Evolutionary conservation across 2,888 invertebrate genomes (phyloP).

Genomic region (Psylliodes chrysocephalus): DNA sequence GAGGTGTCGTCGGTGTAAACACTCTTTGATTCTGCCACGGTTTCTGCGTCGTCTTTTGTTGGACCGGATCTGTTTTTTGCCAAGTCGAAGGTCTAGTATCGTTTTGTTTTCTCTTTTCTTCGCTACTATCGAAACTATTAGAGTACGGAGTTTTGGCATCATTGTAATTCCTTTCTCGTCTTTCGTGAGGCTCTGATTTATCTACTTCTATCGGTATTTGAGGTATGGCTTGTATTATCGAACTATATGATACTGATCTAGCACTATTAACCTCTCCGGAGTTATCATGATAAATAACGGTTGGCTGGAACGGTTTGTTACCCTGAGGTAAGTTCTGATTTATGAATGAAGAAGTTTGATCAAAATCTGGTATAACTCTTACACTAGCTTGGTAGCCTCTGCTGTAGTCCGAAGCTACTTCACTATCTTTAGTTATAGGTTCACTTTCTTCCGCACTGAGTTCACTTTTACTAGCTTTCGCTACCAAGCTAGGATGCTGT

Average conservation of each 20-base stretch:
- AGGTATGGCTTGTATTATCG: constrained; percentile 64
- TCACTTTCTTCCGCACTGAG: constrained; percentile 70
- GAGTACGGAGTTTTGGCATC: constrained; percentile 38
- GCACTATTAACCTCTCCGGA: constrained; percentile 60
- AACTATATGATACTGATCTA: constrained; percentile 68
- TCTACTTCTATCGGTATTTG: constrained; percentile 36
- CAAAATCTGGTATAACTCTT: constrained; percentile 56
- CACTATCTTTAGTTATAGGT: constrained; percentile 65
- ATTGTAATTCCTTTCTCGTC: constrained; percentile 56
- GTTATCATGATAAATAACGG: constrained; percentile 66
- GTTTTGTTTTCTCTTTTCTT: constrained; percentile 40
- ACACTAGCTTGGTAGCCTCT: constrained; percentile 53
- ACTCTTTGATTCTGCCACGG: constrained; percentile 55
- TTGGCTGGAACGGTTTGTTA: constrained; percentile 66
- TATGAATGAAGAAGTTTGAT: constrained; percentile 67
- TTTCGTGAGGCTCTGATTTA: constrained; percentile 49
- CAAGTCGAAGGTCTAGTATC: constrained; percentile 18
- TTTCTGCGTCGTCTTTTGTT: constrained; percentile 53
- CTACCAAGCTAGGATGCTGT: constrained; percentile 65
- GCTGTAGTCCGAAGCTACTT: constrained; percentile 42
- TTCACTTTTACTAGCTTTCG: constrained; percentile 70
- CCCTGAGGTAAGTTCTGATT: constrained; percentile 53
- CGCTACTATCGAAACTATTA: constrained; percentile 46
- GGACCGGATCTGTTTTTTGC: constrained; percentile 47
- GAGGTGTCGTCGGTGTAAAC: constrained; percentile 43